Evolutionary conservation across 2,113 vertebrate species (phyloP).

Genomic region (Lates calcarifer): DNA sequence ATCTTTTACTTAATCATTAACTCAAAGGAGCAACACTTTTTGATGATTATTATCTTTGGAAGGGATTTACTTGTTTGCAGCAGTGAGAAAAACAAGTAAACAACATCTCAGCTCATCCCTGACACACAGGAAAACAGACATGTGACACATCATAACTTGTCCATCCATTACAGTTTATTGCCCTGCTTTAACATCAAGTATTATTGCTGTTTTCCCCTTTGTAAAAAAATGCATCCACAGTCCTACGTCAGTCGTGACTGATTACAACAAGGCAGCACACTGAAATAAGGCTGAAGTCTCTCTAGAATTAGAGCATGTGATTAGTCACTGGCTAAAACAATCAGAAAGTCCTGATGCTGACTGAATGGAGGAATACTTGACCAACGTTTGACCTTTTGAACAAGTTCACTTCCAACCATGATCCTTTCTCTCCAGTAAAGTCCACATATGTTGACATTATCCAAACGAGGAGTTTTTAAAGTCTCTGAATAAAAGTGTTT

Average conservation of each 20-base stretch:
- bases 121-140: not conserved
- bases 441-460: constrained; percentile 34
- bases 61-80: not conserved
- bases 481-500: constrained; percentile 41
- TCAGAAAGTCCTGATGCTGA: constrained; percentile 1
- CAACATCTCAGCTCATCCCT: not conserved
- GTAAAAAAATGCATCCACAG: constrained; percentile 31
- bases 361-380: constrained; percentile 13
- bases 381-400: constrained; percentile 17
- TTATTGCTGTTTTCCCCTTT: constrained; percentile 46
- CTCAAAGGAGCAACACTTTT: no score
- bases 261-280: constrained; percentile 52
- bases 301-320: constrained; percentile 13
- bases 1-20: no score
- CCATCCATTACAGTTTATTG: constrained; percentile 60
- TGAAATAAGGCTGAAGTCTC: constrained; percentile 14
- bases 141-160: not conserved
- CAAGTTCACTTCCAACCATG: constrained; percentile 1
- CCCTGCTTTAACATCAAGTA: constrained; percentile 31
- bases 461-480: not conserved
- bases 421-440: constrained; percentile 9
- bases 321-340: constrained; percentile 1
- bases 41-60: not conserved
- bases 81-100: not conserved
- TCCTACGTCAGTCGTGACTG: constrained; percentile 28